These are phyloP conservation scores for Corbicula japonica DNA, from an alignment of 2,888 invertebrate species.

Conservation along the genomic window DNA sequence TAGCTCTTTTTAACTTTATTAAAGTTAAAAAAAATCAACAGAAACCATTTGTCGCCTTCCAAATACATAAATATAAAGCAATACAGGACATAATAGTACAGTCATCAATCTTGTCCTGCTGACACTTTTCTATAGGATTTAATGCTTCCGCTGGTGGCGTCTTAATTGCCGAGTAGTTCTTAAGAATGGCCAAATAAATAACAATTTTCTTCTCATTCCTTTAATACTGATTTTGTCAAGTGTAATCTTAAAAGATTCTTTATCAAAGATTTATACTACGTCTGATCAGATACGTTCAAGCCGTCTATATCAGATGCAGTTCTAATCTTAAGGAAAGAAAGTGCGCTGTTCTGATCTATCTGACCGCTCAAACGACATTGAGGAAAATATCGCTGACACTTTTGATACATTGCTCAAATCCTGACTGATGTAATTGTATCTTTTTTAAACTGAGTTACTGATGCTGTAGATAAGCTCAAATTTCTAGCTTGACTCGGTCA, in stretches of 20 bases:
- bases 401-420: slow-evolving; percentile 25
- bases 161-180: slow-evolving; percentile 12
- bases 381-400: slow-evolving; percentile 22
- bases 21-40: no score
- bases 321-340: slow-evolving; percentile 24
- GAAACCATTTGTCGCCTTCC: no score
- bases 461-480: slow-evolving; percentile 13
- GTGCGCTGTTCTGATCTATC: slow-evolving; percentile 10
- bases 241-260: slow-evolving; percentile 31
- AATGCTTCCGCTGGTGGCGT: slow-evolving; percentile 3
- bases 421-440: slow-evolving; percentile 32
- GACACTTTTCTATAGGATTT: slow-evolving; percentile 6
- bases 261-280: slow-evolving; percentile 26
- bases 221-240: slow-evolving; percentile 25
- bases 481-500: slow-evolving; percentile 1
- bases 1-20: no score
- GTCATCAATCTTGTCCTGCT: neutral
- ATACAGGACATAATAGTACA: no score
- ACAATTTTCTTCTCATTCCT: slow-evolving; percentile 11
- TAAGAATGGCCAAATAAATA: slow-evolving; percentile 24
- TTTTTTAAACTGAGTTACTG: slow-evolving; percentile 11
- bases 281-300: slow-evolving; percentile 9
- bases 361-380: slow-evolving; percentile 27
- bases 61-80: no score
- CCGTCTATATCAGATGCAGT: neutral